Evolutionary conservation across 2,113 vertebrate genomes (phyloP).

Genomic region (rabbit (Oryctolagus cuniculus)): mOryCun1.1 NC_091438.1:156987001-156987500

Average conservation of each 20-base stretch:
- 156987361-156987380: not conserved
- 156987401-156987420: not conserved
- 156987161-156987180: not conserved
- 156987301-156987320: not conserved
- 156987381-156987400: not conserved
- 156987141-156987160: not conserved
- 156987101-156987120: not conserved
- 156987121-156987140: not conserved
- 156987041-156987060: not conserved
- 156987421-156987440: not conserved
- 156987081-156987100: too few species aligned
- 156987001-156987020: rapidly evolving
- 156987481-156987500: too few species aligned
- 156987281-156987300: rapidly evolving
- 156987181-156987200: not conserved
- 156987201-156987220: not conserved
- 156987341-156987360: rapidly evolving
- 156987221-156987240: not conserved
- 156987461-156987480: rapidly evolving
- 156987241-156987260: rapidly evolving
- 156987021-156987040: not conserved
- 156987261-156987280: not conserved
- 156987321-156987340: too few species aligned
- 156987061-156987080: not conserved
- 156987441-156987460: not conserved